These are phyloP conservation scores for Diorhabda sublineata DNA, from an alignment of 1,140 invertebrate genomes.

Conservation along the genomic window DNA sequence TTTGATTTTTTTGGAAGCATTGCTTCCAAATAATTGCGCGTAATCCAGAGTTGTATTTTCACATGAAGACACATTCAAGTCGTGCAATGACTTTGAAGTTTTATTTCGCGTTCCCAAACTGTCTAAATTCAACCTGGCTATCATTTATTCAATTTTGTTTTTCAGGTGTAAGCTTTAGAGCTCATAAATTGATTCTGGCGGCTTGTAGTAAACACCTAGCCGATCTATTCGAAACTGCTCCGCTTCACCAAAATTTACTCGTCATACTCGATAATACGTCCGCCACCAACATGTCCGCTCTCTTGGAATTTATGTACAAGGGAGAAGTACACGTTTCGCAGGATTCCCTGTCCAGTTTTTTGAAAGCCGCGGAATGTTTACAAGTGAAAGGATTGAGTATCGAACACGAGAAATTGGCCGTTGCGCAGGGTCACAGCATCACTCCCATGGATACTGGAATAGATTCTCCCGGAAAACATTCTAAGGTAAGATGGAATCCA, in stretches of 20 bases:
- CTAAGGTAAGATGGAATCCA: conserved; percentile 22
- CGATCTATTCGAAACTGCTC: conserved; percentile 84
- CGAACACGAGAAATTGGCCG: conserved; percentile 69
- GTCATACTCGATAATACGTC: conserved; percentile 85
- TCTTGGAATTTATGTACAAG: conserved; percentile 91
- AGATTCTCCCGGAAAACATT: conserved; percentile 34
- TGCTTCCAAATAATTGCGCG: too few relatives aligned
- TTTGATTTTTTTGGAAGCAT: too few relatives aligned
- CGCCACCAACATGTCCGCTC: conserved; percentile 81
- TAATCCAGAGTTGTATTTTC: too few relatives aligned
- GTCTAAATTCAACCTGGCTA: too few relatives aligned
- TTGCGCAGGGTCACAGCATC: conserved; percentile 59
- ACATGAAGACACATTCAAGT: too few relatives aligned
- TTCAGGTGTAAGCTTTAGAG: conserved; percentile 83
- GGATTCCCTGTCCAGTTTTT: conserved; percentile 81
- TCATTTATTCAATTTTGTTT: conserved; percentile 33
- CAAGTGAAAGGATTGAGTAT: conserved; percentile 79
- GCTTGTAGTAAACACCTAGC: conserved; percentile 93
- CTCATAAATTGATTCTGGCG: conserved; percentile 81
- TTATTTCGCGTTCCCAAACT: too few relatives aligned
- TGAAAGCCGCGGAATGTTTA: conserved; percentile 84
- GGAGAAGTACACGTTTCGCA: conserved; percentile 88
- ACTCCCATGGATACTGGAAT: conserved; percentile 41
- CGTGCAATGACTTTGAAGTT: too few relatives aligned
- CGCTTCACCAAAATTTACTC: conserved; percentile 73